A percentile compares a stretch with the other conserved stretches of the same genome.
Conservation (phyloP, 1,140 invertebrate genomes). For the Gonatopus flavifemur region DNA sequence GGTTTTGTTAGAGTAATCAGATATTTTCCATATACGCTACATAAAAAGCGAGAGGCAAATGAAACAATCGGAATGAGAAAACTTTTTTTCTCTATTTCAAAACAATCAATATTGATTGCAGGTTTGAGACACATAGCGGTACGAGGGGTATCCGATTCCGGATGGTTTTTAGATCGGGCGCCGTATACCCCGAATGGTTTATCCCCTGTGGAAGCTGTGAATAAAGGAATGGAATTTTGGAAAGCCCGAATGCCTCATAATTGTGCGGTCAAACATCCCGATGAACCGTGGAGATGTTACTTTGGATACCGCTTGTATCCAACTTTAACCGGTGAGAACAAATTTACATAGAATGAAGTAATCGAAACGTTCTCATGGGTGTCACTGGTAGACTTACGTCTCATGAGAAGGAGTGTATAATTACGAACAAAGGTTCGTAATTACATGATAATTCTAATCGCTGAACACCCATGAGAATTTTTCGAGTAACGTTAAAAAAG, state of each 20-base stretch:
- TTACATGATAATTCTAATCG: neutral
- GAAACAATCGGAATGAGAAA: no score
- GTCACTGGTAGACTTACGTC: no score
- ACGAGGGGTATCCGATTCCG: constrained; percentile 83
- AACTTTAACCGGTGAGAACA: constrained; percentile 78
- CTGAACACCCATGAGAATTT: neutral
- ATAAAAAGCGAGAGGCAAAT: no score
- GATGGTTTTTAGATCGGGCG: constrained; percentile 90
- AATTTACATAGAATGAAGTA: no score
- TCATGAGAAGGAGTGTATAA: no score
- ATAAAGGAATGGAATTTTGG: constrained; percentile 82
- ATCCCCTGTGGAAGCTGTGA: constrained; percentile 68
- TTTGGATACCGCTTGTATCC: constrained; percentile 90
- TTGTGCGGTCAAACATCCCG: constrained; percentile 68
- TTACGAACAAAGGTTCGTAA: no score
- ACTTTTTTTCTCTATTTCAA: no score
- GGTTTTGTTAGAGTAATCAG: neutral
- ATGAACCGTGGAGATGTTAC: constrained; percentile 87
- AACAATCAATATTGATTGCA: constrained; percentile 8
- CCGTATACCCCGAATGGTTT: constrained; percentile 62
- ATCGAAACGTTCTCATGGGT: no score
- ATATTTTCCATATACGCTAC: neutral
- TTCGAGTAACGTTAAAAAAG: neutral
- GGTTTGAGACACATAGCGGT: constrained; percentile 69
- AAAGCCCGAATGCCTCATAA: constrained; percentile 74